These are phyloP conservation scores for Nephrotoma guestfalica DNA, from an alignment of 2,888 invertebrate species.

Conservation along the genomic window DNA sequence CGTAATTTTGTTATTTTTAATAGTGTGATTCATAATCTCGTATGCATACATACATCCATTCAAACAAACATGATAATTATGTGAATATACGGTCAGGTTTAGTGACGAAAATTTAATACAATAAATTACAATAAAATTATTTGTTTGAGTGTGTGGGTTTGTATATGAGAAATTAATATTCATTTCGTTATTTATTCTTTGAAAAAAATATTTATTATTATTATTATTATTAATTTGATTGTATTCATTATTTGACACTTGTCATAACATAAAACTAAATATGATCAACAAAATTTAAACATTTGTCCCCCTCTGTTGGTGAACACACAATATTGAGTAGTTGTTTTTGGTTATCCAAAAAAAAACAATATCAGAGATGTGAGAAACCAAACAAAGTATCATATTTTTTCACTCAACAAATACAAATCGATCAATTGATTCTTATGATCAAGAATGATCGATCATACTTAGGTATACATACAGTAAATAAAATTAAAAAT, in stretches of 20 bases:
- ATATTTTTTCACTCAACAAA: neutral
- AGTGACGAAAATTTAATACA: neutral
- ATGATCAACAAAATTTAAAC: neutral
- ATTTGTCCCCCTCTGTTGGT: neutral
- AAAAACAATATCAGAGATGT: neutral
- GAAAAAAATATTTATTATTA: neutral
- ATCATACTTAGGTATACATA: neutral
- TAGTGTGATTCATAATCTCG: neutral
- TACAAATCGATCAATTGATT: constrained; percentile 3
- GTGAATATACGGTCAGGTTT: neutral
- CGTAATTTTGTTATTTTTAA: neutral
- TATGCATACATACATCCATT: neutral
- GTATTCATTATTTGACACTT: neutral
- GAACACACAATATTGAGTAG: neutral
- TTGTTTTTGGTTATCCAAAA: neutral
- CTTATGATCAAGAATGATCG: constrained; percentile 2
- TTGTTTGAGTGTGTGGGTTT: neutral
- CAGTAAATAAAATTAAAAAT: neutral
- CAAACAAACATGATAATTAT: neutral
- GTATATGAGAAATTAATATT: neutral
- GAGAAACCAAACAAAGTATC: neutral
- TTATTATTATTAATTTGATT: neutral
- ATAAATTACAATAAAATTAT: neutral
- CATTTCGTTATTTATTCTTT: neutral
- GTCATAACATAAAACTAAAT: neutral